Conservation (phyloP, 2,888 invertebrate species). For the Eurytoma californica region DNA sequence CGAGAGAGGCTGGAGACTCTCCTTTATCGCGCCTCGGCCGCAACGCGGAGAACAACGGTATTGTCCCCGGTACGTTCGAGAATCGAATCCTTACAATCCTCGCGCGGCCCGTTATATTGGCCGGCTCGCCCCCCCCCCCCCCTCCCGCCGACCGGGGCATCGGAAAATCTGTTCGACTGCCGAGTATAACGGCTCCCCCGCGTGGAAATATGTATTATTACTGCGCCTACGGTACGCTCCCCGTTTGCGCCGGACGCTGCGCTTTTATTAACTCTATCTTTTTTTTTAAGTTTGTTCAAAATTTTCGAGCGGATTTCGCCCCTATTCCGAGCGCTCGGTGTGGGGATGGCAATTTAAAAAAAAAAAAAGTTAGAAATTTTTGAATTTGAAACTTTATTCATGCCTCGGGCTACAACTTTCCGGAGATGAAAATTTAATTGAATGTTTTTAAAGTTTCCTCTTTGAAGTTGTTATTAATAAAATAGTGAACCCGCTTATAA, state of each 20-base stretch:
- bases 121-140: not conserved
- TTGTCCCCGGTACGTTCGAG: constrained; percentile 35
- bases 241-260: not conserved
- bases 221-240: not conserved
- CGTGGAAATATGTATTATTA: constrained; percentile 22
- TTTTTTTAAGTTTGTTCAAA: no score
- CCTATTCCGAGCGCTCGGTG: no score
- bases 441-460: no score
- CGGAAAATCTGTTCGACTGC: constrained; percentile 32
- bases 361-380: no score
- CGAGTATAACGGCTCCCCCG: not conserved
- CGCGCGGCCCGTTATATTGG: constrained; percentile 26
- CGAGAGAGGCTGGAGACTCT: not conserved
- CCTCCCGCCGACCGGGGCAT: not conserved
- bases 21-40: constrained; percentile 32
- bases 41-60: constrained; percentile 4
- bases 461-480: no score
- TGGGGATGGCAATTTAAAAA: no score
- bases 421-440: no score
- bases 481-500: no score
- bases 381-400: no score
- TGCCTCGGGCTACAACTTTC: no score
- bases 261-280: not conserved
- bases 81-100: constrained; percentile 53
- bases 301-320: no score